Base-by-base conservation (phyloP, 53 echinoderm and acorn worm genomes). In the Henricia sp. region DNA sequence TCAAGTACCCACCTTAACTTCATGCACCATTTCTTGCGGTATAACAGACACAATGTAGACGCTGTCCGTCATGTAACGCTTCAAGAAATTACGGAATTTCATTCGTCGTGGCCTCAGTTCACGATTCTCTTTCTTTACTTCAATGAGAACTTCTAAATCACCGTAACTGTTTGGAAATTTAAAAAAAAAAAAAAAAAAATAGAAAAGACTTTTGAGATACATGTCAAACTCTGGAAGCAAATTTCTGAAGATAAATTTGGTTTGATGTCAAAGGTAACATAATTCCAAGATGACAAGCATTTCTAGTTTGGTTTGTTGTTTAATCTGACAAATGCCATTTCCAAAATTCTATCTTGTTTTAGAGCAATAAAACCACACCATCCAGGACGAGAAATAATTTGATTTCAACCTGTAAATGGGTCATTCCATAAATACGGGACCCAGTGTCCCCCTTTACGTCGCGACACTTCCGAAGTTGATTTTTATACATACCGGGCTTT, bases 11-110 rank as follows among this genome's bases (percentile, higher is more conserved):
- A 94, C 96, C 92, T 94, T 80, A 27, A 96, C 88, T 28, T 96
- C 91, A 29, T 78, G 82, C 33, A 92, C 90, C 96, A 96, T 94
- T 58, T 96, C 96, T 85, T 92, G 94, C 0, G 96, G 96, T 6
- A 96, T 90, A 0, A 96, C 69, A 1, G 91, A 84, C n/a, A 94
- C 94, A 42, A 94, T 72, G 52, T 96, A 96, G 85, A 88, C 87
- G 70, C 84, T 71, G 29, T 96, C 92, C 1, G 42, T 74, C 37
- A 87, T 48, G 63, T 96, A 96, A 8, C 86, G 82, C 29, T 90
- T 66, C 23, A 96, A 56, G 59, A 96, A 96, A 24, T 67, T 69
- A 2, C 50, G 19, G 25, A 91, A 64, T 55, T 71, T 84, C 89
- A 94, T 89, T 55, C 78, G 77, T 38, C 84, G 84, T 26, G 75